Conservation (phyloP, 2,888 invertebrate genomes). For the Sceliomorpha sp. region DNA sequence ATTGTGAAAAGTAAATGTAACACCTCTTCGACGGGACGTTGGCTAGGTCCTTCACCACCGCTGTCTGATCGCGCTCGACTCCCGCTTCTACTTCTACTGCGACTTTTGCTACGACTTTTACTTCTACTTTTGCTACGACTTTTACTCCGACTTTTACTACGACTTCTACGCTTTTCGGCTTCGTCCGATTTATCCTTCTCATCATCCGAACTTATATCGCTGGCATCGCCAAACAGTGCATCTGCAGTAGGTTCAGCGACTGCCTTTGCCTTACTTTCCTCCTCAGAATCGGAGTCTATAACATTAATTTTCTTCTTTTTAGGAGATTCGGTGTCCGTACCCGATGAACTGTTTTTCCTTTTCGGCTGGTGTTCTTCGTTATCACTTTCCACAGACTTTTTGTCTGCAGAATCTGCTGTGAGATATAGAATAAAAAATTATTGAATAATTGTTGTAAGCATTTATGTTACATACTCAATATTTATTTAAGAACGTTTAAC, state of each 20-base stretch:
- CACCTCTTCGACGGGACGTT: conserved; percentile 66
- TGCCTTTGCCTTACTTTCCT: conserved; percentile 74
- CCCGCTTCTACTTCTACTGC: conserved; percentile 69
- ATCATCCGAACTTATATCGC: conserved; percentile 94
- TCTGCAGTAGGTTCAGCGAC: conserved; percentile 86
- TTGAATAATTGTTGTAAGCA: neutral
- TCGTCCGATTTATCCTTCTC: conserved; percentile 80
- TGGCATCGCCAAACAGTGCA: conserved; percentile 95
- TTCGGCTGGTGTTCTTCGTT: conserved; percentile 70
- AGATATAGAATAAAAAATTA: neutral
- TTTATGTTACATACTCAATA: neutral
- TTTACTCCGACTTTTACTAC: conserved; percentile 74
- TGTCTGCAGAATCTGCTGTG: conserved; percentile 32
- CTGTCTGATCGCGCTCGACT: conserved; percentile 73
- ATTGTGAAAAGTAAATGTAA: conserved; percentile 60
- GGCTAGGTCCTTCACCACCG: conserved; percentile 70
- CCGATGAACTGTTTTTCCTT: conserved; percentile 68
- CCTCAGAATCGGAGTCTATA: conserved; percentile 87
- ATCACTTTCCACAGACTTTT: conserved; percentile 42
- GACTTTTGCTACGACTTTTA: conserved; percentile 79
- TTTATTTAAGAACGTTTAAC: neutral
- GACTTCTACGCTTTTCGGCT: conserved; percentile 77
- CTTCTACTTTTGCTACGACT: conserved; percentile 76
- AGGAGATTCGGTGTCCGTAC: conserved; percentile 67
- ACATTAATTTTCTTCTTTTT: conserved; percentile 82